Base-by-base conservation (phyloP, 2,888 invertebrate genomes). In the Drosophila paramelanica region DNA sequence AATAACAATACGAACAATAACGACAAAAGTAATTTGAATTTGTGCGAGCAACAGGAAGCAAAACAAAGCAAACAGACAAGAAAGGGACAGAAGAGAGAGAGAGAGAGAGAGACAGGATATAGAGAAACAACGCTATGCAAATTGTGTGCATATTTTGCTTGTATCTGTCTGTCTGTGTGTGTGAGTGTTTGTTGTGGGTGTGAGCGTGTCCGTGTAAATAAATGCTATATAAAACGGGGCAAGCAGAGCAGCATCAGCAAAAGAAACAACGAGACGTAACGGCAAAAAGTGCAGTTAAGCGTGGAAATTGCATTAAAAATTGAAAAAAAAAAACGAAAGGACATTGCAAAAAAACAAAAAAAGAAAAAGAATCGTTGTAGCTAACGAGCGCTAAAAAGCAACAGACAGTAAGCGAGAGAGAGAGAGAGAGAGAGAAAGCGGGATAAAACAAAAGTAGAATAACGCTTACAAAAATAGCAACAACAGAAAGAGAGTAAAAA, bases 301-400 rank as follows among this genome's bases (percentile, higher is more conserved):
- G 88, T 77, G 75, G 82, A 86, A 85, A 86, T 86, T 86, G 88
- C 88, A 86, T 85, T 85, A 85, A 87, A 82, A 83, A 83, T 83
- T 83, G 77, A 77, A 56, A 69, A 76, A 77, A 68, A 77, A 56
- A 66, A 52, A 50, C 55, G 23, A 61, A 70, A 71, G 47, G 59
- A 58, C 68, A 67, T 55, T 49, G 52, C 20, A 57, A 67, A 56
- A 57, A 55, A 61, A 38, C 51, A 45, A 46, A 45, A 38, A 39
- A 66, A 45, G 43, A 46, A 45, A 38, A 39, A 66, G 45, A 71
- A 76, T 56, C 55, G 74, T 70, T 42, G 67, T 27, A 77, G 81
- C 71, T 87, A 87, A 87, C 85, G 82, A 85, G 85, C 88, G 83
- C 79, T 74, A 73, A 85, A 85, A 87, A 78, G 77, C 73, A 75